A percentile compares a stretch with the other conserved stretches of the same genome.
phyloP scores from a whole-genome alignment of 2,113 vertebrate species.

The Hippocampus guttulatus region DNA sequence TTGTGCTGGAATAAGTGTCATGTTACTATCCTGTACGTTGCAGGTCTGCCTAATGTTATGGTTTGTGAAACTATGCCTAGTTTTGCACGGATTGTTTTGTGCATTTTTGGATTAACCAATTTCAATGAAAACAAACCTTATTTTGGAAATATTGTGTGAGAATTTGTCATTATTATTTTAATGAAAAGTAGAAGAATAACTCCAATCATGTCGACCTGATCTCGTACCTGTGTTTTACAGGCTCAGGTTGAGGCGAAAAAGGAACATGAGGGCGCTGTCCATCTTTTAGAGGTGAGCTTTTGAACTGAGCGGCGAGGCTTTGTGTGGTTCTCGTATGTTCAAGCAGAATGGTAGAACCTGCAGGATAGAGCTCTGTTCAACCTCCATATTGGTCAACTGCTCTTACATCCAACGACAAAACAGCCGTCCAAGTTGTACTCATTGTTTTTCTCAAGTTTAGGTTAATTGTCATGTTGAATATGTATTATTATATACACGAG shows the following conservation, averaged over 20 bases:
- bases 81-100: no score
- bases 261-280: conserved; percentile 95
- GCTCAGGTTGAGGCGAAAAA: conserved; percentile 99
- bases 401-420: neutral
- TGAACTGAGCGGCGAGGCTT: conserved; percentile 17
- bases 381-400: neutral
- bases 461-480: conserved; percentile 30
- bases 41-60: no score
- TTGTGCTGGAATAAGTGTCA: no score
- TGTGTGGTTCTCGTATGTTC: neutral
- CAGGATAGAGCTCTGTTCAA: neutral
- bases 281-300: conserved; percentile 93
- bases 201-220: conserved; percentile 41
- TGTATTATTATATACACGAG: conserved; percentile 53
- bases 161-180: no score
- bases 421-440: neutral
- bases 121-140: no score
- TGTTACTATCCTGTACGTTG: no score
- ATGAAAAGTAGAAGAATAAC: conserved; percentile 26
- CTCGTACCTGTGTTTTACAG: conserved; percentile 70
- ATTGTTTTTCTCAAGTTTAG: conserved; percentile 11
- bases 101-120: no score
- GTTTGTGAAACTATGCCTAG: no score
- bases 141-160: no score
- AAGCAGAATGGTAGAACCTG: neutral